phyloP scores from a whole-genome alignment of 2,888 invertebrate genomes.

The Ectemnius lituratus region DNA sequence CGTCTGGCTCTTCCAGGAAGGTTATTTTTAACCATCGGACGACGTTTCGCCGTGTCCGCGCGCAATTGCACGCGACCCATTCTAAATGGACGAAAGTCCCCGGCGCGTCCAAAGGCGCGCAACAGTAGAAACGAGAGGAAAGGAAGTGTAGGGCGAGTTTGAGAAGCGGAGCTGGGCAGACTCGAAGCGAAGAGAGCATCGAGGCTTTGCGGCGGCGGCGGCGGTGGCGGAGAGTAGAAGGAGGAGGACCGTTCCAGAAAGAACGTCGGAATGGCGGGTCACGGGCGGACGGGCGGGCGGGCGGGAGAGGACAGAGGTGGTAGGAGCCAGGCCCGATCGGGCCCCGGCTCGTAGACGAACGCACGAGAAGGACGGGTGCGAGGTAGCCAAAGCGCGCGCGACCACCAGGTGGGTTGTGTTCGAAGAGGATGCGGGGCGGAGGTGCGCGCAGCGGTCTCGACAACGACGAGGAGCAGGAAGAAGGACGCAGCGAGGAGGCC shows the following conservation, averaged over 20 bases:
- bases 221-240: too few species aligned
- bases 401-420: too few species aligned
- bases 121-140: not conserved
- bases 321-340: conserved; percentile 33
- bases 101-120: conserved; percentile 26
- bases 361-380: conserved; percentile 47
- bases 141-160: not conserved
- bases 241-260: conserved; percentile 9
- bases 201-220: not conserved
- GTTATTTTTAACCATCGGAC: conserved; percentile 63
- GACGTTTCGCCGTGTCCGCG: conserved; percentile 32
- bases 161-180: not conserved
- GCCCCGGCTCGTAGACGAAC: conserved; percentile 51
- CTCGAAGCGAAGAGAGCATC: too few species aligned
- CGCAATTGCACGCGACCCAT: conserved; percentile 30
- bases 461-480: conserved; percentile 50
- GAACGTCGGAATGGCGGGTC: not conserved
- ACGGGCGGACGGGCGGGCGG: not conserved
- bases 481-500: conserved; percentile 27
- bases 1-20: conserved; percentile 54
- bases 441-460: conserved; percentile 49
- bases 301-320: not conserved
- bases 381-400: conserved; percentile 32
- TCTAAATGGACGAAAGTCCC: conserved; percentile 41
- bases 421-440: conserved; percentile 48